Percentiles rank a stretch among this genome's conserved stretches.
Evolutionary conservation across 2,113 vertebrate species (phyloP).

Genomic region (Anthoscopus minutus): DNA sequence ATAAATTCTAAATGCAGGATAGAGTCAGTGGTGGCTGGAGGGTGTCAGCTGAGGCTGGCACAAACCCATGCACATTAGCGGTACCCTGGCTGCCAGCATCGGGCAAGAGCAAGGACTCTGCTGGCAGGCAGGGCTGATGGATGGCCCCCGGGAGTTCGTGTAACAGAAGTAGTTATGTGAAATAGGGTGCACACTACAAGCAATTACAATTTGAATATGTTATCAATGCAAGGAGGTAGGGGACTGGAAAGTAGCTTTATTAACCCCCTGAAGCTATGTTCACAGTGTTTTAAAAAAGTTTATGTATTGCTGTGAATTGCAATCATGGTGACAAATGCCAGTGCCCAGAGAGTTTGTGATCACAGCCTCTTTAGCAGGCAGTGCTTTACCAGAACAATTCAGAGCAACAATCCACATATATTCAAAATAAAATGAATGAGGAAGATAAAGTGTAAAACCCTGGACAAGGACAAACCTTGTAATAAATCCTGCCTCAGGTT

Average conservation of each 20-base stretch:
- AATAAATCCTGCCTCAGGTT: constrained; percentile 18
- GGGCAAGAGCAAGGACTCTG: not conserved
- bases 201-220: constrained; percentile 72
- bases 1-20: not conserved
- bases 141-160: not conserved
- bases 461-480: not conserved
- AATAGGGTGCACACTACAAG: constrained; percentile 45
- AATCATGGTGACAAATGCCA: constrained; percentile 15
- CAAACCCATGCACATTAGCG: not conserved
- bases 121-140: constrained; percentile 28
- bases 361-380: not conserved
- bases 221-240: constrained; percentile 51
- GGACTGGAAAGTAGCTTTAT: constrained; percentile 64
- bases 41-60: not conserved
- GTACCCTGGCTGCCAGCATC: not conserved
- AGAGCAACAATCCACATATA: constrained; percentile 36
- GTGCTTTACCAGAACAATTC: constrained; percentile 44
- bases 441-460: not conserved
- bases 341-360: constrained; percentile 48
- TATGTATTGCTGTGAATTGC: constrained; percentile 63
- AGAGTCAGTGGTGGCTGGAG: rapidly evolving
- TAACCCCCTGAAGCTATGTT: constrained; percentile 65
- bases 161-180: constrained; percentile 47
- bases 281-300: constrained; percentile 50
- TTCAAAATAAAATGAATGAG: constrained; percentile 40